Evolutionary conservation across 1,140 invertebrate genomes (phyloP).

Genomic region (Drosophila parvula): DNA sequence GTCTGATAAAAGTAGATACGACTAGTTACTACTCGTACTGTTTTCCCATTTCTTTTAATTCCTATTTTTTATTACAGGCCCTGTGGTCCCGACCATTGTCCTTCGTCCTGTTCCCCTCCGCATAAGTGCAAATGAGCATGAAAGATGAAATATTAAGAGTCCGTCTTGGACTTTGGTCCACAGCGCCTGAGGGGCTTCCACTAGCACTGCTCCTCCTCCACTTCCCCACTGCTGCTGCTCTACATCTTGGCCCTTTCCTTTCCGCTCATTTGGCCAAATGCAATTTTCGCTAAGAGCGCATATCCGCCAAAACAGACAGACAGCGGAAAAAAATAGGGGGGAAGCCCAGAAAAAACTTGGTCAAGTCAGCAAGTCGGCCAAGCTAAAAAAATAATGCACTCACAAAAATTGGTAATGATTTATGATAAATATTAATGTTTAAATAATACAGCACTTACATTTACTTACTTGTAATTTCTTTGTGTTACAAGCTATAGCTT

Average conservation of each 20-base stretch:
- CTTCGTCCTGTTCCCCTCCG: neutral
- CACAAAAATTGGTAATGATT: neutral
- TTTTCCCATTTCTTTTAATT: conserved; percentile 35
- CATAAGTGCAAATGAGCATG: conserved; percentile 77
- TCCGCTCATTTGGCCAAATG: conserved; percentile 74
- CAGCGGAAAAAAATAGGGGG: conserved; percentile 7
- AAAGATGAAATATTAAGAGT: conserved; percentile 81
- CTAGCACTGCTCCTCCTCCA: conserved; percentile 2
- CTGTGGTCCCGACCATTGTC: conserved; percentile 45
- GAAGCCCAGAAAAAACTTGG: conserved; percentile 40
- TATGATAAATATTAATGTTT: neutral
- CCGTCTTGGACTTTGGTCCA: conserved; percentile 38
- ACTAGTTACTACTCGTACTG: conserved; percentile 38
- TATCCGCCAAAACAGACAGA: conserved; percentile 56
- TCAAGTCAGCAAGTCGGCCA: conserved; percentile 62
- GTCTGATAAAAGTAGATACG: conserved; percentile 16
- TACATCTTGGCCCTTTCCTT: neutral
- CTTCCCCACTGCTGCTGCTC: neutral
- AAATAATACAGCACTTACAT: too few relatives aligned
- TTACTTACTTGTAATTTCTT: too few relatives aligned
- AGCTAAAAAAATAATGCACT: conserved; percentile 12
- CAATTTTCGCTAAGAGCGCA: conserved; percentile 77
- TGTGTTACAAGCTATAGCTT: too few relatives aligned
- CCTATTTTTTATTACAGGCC: conserved; percentile 60
- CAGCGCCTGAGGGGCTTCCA: conserved; percentile 26